These are phyloP conservation scores for Asarcornis scutulata DNA, from an alignment of 2,113 vertebrate species.

Conservation along the genomic window DNA sequence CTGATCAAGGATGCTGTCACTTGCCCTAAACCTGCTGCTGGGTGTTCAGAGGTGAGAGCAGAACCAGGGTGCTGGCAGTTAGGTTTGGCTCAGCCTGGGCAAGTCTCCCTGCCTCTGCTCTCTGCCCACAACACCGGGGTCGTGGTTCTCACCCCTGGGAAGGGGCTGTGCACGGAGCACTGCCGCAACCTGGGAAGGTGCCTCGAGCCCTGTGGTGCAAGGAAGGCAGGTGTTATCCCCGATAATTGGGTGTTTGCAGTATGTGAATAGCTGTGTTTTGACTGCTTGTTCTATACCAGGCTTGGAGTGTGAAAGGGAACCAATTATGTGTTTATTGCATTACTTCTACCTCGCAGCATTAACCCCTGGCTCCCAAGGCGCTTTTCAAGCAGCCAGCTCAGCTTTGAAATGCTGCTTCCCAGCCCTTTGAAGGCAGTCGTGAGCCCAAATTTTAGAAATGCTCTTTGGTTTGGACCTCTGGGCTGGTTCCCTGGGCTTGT, in stretches of 20 bases:
- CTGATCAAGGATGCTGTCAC: not conserved
- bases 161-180: not conserved
- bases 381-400: not conserved
- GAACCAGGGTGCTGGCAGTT: not conserved
- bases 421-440: not conserved
- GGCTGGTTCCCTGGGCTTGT: not conserved
- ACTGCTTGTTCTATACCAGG: not conserved
- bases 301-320: not conserved
- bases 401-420: not conserved
- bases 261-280: not conserved
- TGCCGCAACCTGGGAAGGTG: not conserved
- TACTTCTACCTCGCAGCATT: not conserved
- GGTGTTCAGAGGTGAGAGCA: not conserved
- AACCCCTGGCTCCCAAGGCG: not conserved
- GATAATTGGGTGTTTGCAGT: not conserved
- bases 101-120: accelerated
- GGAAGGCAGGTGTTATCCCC: not conserved
- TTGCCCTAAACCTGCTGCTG: not conserved
- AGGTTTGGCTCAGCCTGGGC: not conserved
- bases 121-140: not conserved
- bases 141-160: not conserved
- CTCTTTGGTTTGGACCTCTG: not conserved
- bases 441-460: not conserved
- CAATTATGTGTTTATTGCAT: not conserved
- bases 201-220: not conserved